A percentile compares a stretch with the other conserved stretches of the same genome.
phyloP scores from a whole-genome alignment of 2,113 vertebrate genomes.

The Ophiodon elongatus region DNA sequence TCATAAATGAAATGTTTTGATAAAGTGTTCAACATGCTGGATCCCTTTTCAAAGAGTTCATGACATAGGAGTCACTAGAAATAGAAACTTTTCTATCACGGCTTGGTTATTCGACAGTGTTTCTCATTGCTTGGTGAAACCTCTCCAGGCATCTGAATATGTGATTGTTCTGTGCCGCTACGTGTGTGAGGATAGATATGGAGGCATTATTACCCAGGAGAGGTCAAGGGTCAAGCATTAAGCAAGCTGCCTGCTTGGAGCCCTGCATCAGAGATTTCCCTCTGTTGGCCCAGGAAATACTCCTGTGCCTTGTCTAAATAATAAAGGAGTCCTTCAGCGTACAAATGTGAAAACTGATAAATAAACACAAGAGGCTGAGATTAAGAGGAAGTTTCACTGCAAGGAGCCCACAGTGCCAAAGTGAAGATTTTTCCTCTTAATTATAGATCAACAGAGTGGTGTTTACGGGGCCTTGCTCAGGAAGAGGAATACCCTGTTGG shows the following conservation, averaged over 20 bases:
- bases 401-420: conserved; percentile 69
- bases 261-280: conserved; percentile 79
- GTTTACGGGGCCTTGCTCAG: conserved; percentile 63
- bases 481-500: conserved; percentile 74
- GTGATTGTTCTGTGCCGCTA: conserved; percentile 76
- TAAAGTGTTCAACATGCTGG: not conserved
- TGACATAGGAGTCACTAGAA: conserved; percentile 7
- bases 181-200: conserved; percentile 81
- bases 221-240: conserved; percentile 86
- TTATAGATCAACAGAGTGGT: conserved; percentile 67
- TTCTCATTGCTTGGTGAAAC: conserved; percentile 58
- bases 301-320: conserved; percentile 83
- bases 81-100: conserved; percentile 39
- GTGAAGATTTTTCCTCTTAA: conserved; percentile 75
- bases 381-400: conserved; percentile 70
- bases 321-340: conserved; percentile 85
- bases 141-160: conserved; percentile 75
- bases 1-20: conserved; percentile 28
- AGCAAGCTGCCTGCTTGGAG: conserved; percentile 83
- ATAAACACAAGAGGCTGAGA: conserved; percentile 83
- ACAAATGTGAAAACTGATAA: conserved; percentile 85
- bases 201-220: conserved; percentile 86
- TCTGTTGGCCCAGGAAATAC: conserved; percentile 81
- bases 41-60: conserved; percentile 15
- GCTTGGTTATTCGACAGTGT: conserved; percentile 43